These are phyloP conservation scores for Sarcophaga caerulescens DNA, from an alignment of 2,888 invertebrate species.

Conservation along the genomic window DNA sequence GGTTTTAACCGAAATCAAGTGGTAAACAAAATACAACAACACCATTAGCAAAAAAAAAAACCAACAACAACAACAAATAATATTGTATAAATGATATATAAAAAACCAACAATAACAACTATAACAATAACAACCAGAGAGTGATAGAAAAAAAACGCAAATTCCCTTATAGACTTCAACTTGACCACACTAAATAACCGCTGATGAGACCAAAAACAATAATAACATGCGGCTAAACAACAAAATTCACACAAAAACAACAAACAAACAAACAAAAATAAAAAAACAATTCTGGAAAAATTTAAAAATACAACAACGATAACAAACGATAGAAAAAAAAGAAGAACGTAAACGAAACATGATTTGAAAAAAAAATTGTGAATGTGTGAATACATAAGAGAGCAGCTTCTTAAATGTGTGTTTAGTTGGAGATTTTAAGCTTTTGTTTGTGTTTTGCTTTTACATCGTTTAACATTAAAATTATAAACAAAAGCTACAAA, in stretches of 20 bases:
- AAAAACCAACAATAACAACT: slow-evolving; percentile 35
- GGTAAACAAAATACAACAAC: slow-evolving; percentile 43
- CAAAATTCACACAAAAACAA: slow-evolving; percentile 25
- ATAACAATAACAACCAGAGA: slow-evolving; percentile 13
- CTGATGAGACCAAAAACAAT: slow-evolving; percentile 70
- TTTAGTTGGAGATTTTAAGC: too few relatives aligned
- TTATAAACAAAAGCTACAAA: too few relatives aligned
- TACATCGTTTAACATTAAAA: too few relatives aligned
- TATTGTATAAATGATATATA: too few relatives aligned
- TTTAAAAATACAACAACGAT: slow-evolving; percentile 30
- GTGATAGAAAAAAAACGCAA: slow-evolving; percentile 13
- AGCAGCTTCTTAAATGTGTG: background rate
- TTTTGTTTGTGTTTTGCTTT: too few relatives aligned
- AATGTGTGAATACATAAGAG: slow-evolving; percentile 5
- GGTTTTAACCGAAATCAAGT: slow-evolving; percentile 61
- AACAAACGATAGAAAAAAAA: slow-evolving; percentile 6
- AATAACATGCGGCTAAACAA: slow-evolving; percentile 65
- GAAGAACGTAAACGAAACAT: slow-evolving; percentile 13
- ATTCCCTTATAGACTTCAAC: slow-evolving; percentile 64
- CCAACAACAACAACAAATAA: slow-evolving; percentile 7
- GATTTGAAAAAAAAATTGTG: background rate
- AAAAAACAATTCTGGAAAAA: background rate
- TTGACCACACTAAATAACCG: slow-evolving; percentile 68
- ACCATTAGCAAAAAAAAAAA: slow-evolving; percentile 22
- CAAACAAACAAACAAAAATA: slow-evolving; percentile 33